These are phyloP conservation scores for Tenthredo scrophulariae DNA, from an alignment of 2,888 invertebrate genomes.

Conservation along the genomic window DNA sequence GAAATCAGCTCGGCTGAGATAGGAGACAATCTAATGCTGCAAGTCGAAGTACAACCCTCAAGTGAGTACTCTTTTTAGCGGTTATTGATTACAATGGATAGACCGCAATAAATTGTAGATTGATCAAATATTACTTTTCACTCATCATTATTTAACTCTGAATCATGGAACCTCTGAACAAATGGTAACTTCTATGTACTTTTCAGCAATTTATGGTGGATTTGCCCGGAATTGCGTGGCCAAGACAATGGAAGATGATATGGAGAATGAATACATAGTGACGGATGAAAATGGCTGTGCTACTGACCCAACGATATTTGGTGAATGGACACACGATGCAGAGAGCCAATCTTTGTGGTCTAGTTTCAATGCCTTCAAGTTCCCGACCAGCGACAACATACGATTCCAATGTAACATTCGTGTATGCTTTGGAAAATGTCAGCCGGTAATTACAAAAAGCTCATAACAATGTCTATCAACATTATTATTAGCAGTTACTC, in stretches of 20 bases:
- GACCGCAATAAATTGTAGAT: background rate
- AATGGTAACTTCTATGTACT: background rate
- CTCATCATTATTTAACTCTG: too few relatives aligned
- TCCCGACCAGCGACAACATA: constrained; percentile 96
- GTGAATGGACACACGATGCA: constrained; percentile 94
- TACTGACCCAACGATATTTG: constrained; percentile 94
- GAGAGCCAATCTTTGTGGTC: constrained; percentile 92
- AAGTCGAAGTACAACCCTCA: constrained; percentile 90
- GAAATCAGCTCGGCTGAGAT: constrained; percentile 96
- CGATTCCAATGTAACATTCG: constrained; percentile 97
- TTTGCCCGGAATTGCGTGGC: constrained; percentile 96
- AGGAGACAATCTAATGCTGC: constrained; percentile 92
- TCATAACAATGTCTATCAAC: constrained; percentile 22
- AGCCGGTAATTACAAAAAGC: constrained; percentile 86
- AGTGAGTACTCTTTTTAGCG: constrained; percentile 74
- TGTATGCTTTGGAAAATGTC: constrained; percentile 96
- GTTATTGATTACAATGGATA: background rate
- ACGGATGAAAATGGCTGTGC: constrained; percentile 97
- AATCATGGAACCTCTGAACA: background rate
- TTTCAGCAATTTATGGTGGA: constrained; percentile 92
- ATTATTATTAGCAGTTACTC: background rate
- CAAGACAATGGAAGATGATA: constrained; percentile 92
- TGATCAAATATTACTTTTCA: constrained; percentile 38
- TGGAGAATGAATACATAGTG: constrained; percentile 94
- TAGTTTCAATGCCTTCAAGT: constrained; percentile 96